phyloP scores from a whole-genome alignment of 2,888 invertebrate species.

The Nemurella pictetii region DNA sequence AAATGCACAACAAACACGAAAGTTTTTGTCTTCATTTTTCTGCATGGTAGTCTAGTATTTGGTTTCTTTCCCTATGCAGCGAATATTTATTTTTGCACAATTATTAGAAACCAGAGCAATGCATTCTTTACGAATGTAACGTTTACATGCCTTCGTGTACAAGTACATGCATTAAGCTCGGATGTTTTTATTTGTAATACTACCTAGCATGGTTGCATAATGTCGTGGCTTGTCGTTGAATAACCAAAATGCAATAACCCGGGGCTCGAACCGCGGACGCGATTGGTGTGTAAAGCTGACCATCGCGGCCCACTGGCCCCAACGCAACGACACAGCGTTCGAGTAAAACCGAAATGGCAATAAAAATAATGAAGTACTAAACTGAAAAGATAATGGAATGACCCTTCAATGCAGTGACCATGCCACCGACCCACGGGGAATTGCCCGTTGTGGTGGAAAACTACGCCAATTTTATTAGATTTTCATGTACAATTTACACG shows the following conservation, averaged over 20 bases:
- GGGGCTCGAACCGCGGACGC: neutral
- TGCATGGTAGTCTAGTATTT: neutral
- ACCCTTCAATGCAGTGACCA: neutral
- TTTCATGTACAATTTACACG: neutral
- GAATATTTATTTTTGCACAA: neutral
- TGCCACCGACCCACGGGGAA: neutral
- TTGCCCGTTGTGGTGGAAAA: neutral
- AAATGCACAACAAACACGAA: neutral
- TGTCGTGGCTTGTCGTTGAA: neutral
- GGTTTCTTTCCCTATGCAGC: neutral
- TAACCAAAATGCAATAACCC: neutral
- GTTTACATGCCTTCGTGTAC: neutral
- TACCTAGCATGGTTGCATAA: neutral
- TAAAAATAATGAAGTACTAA: conserved; percentile 15
- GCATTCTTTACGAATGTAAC: neutral
- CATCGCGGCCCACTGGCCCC: neutral
- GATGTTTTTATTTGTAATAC: neutral
- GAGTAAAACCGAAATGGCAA: neutral
- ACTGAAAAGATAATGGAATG: conserved; percentile 13
- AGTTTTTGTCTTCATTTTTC: neutral
- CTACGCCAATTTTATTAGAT: neutral
- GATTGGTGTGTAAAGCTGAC: neutral
- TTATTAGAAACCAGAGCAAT: neutral
- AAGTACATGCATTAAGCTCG: neutral
- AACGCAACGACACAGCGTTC: neutral